A percentile compares a stretch with the other conserved stretches of the same genome.
Conservation (phyloP, 2,888 invertebrate species). For the Diadegma fenestrale region DNA sequence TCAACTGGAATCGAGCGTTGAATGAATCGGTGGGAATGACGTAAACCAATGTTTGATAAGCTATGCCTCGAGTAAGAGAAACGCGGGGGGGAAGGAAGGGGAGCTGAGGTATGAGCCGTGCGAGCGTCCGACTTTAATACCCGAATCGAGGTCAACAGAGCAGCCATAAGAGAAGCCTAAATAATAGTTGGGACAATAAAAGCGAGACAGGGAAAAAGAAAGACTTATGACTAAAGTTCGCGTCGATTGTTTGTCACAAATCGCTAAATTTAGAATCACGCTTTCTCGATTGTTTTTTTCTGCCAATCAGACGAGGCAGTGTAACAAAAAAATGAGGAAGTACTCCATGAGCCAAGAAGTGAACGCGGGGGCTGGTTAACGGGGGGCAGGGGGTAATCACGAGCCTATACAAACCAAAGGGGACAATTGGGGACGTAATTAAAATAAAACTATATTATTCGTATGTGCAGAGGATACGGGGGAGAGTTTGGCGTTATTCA, state of each 20-base stretch:
- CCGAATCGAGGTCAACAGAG: slow-evolving; percentile 49
- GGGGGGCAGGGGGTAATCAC: not conserved
- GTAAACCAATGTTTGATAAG: slow-evolving; percentile 56
- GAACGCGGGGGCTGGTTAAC: not conserved
- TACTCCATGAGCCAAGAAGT: slow-evolving; percentile 59
- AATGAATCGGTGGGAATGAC: slow-evolving; percentile 52
- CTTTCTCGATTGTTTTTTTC: not conserved
- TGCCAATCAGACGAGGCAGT: not conserved
- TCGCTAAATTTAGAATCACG: slow-evolving; percentile 1
- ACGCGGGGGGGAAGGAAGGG: slow-evolving; percentile 11
- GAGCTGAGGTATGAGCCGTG: slow-evolving; percentile 6
- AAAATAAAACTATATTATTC: slow-evolving; percentile 50
- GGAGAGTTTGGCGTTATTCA: slow-evolving; percentile 40
- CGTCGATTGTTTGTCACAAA: slow-evolving; percentile 4
- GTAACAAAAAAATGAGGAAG: slow-evolving; percentile 20
- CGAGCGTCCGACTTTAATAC: slow-evolving; percentile 55
- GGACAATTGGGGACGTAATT: slow-evolving; percentile 31
- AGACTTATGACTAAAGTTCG: slow-evolving; percentile 14
- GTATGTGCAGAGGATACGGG: slow-evolving; percentile 51
- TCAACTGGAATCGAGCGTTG: slow-evolving; percentile 31
- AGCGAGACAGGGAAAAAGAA: slow-evolving; percentile 5
- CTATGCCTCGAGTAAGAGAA: slow-evolving; percentile 1
- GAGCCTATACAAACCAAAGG: slow-evolving; percentile 32
- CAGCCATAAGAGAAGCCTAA: slow-evolving; percentile 39
- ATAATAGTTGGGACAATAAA: slow-evolving; percentile 30